These are phyloP conservation scores for Epizoanthus ramosus DNA, from an alignment of 92 coral and sea anemone genomes.

Conservation along the genomic window DNA sequence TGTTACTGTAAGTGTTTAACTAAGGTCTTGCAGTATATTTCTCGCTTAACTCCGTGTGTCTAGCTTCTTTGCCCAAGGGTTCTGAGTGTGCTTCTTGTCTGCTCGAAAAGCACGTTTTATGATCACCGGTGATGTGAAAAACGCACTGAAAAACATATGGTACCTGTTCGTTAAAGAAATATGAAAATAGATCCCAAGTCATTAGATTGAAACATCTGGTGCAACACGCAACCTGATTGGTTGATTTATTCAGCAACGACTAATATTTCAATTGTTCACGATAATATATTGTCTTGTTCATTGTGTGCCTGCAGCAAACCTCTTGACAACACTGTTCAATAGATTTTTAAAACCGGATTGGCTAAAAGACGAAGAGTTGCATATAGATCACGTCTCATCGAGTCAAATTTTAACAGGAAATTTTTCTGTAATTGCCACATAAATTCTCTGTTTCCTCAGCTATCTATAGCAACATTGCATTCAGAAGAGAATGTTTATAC, in stretches of 20 bases:
- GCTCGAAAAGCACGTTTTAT: slow-evolving; percentile 67
- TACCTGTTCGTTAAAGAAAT: slow-evolving; percentile 72
- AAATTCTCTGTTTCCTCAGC: not conserved
- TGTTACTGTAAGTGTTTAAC: not conserved
- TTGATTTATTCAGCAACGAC: slow-evolving; percentile 34
- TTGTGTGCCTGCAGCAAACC: slow-evolving; percentile 31
- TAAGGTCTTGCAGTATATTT: too few species aligned
- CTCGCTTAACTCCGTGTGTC: not conserved
- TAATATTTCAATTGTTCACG: slow-evolving; percentile 50
- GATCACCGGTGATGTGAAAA: slow-evolving; percentile 73
- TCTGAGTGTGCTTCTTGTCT: not conserved
- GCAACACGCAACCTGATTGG: slow-evolving; percentile 49
- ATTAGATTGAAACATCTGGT: slow-evolving; percentile 71
- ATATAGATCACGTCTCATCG: not conserved
- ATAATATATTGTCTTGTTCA: slow-evolving; percentile 44
- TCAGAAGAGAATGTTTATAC: slow-evolving; percentile 14
- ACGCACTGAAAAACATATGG: slow-evolving; percentile 82
- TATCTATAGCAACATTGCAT: slow-evolving; percentile 7
- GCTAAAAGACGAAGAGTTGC: not conserved
- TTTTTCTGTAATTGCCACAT: not conserved
- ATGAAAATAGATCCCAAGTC: slow-evolving; percentile 56
- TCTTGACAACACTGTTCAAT: slow-evolving; percentile 20
- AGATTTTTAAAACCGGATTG: slow-evolving; percentile 29
- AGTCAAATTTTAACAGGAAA: not conserved
- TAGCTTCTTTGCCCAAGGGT: not conserved